Evolutionary conservation across 2,888 invertebrate species (phyloP), one percentile per base, ranked within the genome.

Genomic region (Hanleya hanleyi): DNA sequence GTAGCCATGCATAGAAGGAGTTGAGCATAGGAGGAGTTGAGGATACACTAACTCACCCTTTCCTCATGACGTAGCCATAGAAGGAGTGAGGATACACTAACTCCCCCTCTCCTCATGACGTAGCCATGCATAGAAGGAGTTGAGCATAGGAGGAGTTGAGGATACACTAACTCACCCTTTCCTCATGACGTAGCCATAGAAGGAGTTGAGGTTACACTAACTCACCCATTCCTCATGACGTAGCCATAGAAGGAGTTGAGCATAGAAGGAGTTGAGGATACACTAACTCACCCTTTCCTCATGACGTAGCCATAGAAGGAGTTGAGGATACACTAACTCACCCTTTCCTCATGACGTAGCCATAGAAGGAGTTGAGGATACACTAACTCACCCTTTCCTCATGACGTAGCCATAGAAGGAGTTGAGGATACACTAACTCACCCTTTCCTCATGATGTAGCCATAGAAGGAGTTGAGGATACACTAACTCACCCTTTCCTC

Each of bases 221-320:
- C 41, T 41, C 41, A 41, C 41, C 41, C 41, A 12, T 41, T 41
- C 18, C 41, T 41, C 41, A 41, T 41, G 41, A 41, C 98, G 90
- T 99, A 99, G 68, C 98, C 99, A 87, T 99, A n/a, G n/a, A n/a
- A n/a, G n/a, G n/a, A n/a, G n/a, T n/a, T n/a, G n/a, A n/a, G n/a
- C n/a, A 9, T 18, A 41, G 41, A 41, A 18, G 18, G 41, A 41
- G 9, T 41, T 18, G 9, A 9, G 9, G 18, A 99, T 92, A 99
- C 9, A 41, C 9, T 41, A 12, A 41, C 41, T 41, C 41, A 41
- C 41, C 41, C 94, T 88, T 92, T 93, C 69, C 92, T 81, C 94
- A 94, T 98, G 69, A 98, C 98, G 90, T 99, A 99, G 68, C 98
- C 99, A 87, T 99, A 99, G 92, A n/a, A n/a, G n/a, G n/a, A n/a